phyloP scores from a whole-genome alignment of 2,888 invertebrate genomes.

The Euproctis similis region DNA sequence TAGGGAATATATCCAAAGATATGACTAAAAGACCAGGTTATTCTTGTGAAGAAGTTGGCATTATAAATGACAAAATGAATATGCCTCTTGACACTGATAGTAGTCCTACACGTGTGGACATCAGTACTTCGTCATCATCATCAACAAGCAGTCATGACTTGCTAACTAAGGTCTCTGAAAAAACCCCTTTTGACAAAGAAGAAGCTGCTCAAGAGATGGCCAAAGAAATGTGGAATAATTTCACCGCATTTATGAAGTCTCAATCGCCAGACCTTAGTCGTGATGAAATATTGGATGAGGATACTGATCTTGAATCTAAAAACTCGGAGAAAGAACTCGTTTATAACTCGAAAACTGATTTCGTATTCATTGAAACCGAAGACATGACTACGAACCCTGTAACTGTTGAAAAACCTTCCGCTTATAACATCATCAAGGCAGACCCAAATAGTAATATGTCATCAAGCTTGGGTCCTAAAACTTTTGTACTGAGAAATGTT shows the following conservation, averaged over 20 bases:
- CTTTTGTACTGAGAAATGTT: too few species aligned
- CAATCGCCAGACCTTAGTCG: too few species aligned
- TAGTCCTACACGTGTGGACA: too few species aligned
- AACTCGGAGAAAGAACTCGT: background rate
- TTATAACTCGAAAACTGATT: background rate
- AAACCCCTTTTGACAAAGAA: background rate
- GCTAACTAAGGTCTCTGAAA: background rate
- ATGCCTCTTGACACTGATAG: too few species aligned
- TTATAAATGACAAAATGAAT: too few species aligned
- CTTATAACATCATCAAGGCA: background rate
- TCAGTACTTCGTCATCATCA: too few species aligned
- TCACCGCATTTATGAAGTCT: background rate
- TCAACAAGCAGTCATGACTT: background rate
- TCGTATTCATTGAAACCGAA: background rate
- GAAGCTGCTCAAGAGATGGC: background rate
- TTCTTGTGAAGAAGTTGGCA: too few species aligned
- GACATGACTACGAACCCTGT: background rate
- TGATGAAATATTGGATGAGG: too few species aligned
- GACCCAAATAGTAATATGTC: slow-evolving; percentile 2
- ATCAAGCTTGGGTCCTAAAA: too few species aligned
- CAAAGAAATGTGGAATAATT: background rate
- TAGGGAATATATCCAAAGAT: too few species aligned
- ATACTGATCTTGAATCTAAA: background rate
- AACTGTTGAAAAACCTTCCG: background rate
- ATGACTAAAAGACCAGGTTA: too few species aligned